A percentile compares a stretch with the other conserved stretches of the same genome.
Evolutionary conservation across 2,113 vertebrate species (phyloP).

Genomic region (Rhynchomys soricoides): DNA sequence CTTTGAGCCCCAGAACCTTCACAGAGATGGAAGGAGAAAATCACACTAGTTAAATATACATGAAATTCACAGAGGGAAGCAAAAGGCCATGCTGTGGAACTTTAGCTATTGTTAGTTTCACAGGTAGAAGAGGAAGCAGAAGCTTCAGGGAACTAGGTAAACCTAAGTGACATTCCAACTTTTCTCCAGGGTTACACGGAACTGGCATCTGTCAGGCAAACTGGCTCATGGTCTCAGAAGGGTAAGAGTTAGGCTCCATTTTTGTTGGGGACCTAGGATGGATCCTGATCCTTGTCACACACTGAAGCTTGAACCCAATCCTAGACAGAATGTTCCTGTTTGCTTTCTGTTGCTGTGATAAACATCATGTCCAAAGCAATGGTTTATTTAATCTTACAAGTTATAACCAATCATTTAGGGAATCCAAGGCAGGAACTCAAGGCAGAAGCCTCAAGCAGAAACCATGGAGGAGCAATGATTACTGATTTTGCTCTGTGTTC

Average conservation of each 20-base stretch:
- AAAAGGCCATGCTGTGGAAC: not conserved
- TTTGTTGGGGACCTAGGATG: not conserved
- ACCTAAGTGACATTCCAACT: slow-evolving; percentile 8
- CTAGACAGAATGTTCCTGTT: not conserved
- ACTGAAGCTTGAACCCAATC: not conserved
- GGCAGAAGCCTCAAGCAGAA: not conserved
- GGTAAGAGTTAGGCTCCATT: not conserved
- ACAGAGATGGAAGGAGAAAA: not conserved
- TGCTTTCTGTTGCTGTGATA: not conserved
- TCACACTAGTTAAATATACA: not conserved
- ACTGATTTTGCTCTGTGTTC: not conserved
- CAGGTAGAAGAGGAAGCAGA: slow-evolving; percentile 18
- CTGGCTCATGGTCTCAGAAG: not conserved
- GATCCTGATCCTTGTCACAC: not conserved
- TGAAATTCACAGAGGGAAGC: not conserved
- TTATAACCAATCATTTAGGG: not conserved
- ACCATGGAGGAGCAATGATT: not conserved
- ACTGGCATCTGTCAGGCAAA: not conserved
- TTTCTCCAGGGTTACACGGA: slow-evolving; percentile 24
- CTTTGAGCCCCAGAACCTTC: not conserved
- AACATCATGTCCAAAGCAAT: not conserved
- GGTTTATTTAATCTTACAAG: not conserved
- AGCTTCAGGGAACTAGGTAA: not conserved
- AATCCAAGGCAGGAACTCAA: not conserved
- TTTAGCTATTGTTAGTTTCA: slow-evolving; percentile 43